Base-by-base conservation (phyloP, 2,797 vertebrate species). In the Xiphorhynchus erythropygius region DNA sequence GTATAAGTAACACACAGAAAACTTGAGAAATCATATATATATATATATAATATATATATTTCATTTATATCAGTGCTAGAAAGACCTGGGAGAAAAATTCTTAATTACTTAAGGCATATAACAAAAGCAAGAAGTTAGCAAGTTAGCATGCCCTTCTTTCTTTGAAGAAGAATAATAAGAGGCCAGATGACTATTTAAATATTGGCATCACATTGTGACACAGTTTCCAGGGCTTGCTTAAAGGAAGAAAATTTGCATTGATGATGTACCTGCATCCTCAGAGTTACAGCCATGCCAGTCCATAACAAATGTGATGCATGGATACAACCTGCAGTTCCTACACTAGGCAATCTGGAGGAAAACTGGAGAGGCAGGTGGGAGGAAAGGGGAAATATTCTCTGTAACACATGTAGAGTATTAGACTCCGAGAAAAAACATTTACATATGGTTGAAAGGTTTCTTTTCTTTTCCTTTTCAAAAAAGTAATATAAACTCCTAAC, bases 211-310 rank as follows among this genome's bases (percentile, higher is more conserved):
- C 49, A 63, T 60, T 71, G 77, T 93, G 91, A 91, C 67, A 84
- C 86, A 83, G 52, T 84, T 94, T 93, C 83, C 86, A 94, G 74
- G 56, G 65, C 44, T 90, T 76, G 69, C 74, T 75, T 81, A 79
- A 79, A 81, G 77, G 56, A 91, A 84, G 52, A 49, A 87, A 79
- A 95, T 89, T 93, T 95, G 74, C 85, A 95, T 60, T 70, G 74
- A 79, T 84, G 77, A 70, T 70, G 41, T 49, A n/a, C 42, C 55
- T 35, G 69, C 23, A 56, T 64, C 59, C 70, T 73, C 24, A 32
- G 76, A 92, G 55, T 49, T 63, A 65, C 30, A 91, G 69, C 28
- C 24, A 33, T 47, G 46, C 41, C 75, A 85, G 49, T 30, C 30
- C 41, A 11, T 71, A 92, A 56, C 13, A 70, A 90, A 73, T 10